Base-by-base conservation (phyloP, 2,888 invertebrate species). In the Zhengitettix transpicula region DNA sequence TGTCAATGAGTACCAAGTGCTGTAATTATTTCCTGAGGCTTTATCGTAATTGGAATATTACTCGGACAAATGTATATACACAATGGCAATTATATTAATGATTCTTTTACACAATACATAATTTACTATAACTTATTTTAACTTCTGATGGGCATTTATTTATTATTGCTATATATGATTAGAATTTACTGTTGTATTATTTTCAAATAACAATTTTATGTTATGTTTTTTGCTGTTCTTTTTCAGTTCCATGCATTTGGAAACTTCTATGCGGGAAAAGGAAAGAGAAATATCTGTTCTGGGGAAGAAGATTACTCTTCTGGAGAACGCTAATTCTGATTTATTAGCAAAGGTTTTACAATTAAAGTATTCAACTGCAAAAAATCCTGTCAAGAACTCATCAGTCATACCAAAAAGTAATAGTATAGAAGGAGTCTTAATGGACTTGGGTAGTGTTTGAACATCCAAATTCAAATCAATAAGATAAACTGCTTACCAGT, bases 251-350 rank as follows among this genome's bases (percentile, higher is more conserved):
- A 63, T 69, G 62, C 68, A 65, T 60, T 65, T 68, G 14, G 70
- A 70, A 64, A 65, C 65, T 52, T 63, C 65, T 16, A 64, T 67
- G 55, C 64, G 69, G 55, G 70, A 69, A 59, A 68, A 68, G 58
- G 66, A 68, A 12, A 61, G 69, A 53, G 70, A 69, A 60, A 56
- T 70, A 28, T 62, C 66, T 16, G 66, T 70, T 42, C 63, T 70
- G 42, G 67, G 68, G 55, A 68, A 68, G 62, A 70, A 70, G 60
- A 67, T 69, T 16, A 64, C 65, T n/a, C 65, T 70, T 60, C 64
- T 70, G 53, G 70, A 70, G 62, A 67, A 67, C 56, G 67, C 69
- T 9, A 70, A 70, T 61, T 67, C 70, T 42, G 70, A 70, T 63
- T 65, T 70, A 16, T 65, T 70, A 17, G 67, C 69, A 52, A 67